A percentile compares a stretch with the other conserved stretches of the same genome.
Evolutionary conservation across 2,888 invertebrate species (phyloP).

Genomic region (Rhodophaea formosa): DNA sequence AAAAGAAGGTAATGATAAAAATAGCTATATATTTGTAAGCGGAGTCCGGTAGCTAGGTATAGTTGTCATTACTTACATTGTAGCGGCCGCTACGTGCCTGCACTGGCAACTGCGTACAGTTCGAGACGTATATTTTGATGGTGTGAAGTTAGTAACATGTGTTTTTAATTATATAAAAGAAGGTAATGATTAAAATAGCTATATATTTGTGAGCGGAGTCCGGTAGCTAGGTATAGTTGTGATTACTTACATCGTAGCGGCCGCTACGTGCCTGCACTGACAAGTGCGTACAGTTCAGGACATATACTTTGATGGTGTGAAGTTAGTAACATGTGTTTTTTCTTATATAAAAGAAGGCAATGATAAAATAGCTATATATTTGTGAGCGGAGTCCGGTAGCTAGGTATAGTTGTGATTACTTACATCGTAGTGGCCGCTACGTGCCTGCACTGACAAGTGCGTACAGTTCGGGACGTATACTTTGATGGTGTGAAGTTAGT

Average conservation of each 20-base stretch:
- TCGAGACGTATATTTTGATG: conserved; percentile 9
- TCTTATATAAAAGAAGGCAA: background rate
- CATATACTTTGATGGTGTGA: conserved; percentile 15
- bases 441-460: conserved; percentile 47
- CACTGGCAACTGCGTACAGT: conserved; percentile 33
- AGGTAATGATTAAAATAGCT: conserved; percentile 12
- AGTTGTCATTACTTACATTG: conserved; percentile 51
- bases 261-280: conserved; percentile 50
- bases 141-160: background rate
- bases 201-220: conserved; percentile 32
- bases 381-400: conserved; percentile 47
- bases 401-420: conserved; percentile 56
- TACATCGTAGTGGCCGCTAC: conserved; percentile 41
- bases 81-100: conserved; percentile 49
- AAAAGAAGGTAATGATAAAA: background rate
- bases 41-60: conserved; percentile 55
- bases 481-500: conserved; percentile 15
- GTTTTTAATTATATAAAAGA: too few species aligned
- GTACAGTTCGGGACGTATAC: background rate
- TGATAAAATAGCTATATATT: conserved; percentile 19
- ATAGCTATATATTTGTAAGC: conserved; percentile 26
- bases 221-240: conserved; percentile 57
- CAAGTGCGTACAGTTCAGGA: conserved; percentile 24
- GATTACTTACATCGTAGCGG: conserved; percentile 47
- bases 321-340: too few species aligned